Conservation (phyloP, 2,888 invertebrate species). For the Geotrupes spiniger region DNA sequence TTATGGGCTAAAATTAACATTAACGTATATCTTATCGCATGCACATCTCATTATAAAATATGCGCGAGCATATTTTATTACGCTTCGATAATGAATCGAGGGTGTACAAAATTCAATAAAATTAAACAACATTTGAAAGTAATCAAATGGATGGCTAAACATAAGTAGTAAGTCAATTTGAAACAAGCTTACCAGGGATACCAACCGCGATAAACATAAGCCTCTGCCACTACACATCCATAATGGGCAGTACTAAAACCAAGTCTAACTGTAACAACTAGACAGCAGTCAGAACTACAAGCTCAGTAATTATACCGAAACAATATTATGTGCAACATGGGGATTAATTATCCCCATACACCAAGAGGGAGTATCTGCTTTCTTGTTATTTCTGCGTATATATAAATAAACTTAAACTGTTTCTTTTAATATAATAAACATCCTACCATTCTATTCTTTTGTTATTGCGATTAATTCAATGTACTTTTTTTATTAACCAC, state of each 20-base stretch:
- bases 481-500: no score
- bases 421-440: slow-evolving; percentile 15
- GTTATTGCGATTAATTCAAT: no score
- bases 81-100: slow-evolving; percentile 5
- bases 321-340: slow-evolving; percentile 50
- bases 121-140: slow-evolving; percentile 24
- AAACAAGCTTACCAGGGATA: slow-evolving; percentile 26
- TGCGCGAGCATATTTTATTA: slow-evolving; percentile 1
- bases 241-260: slow-evolving; percentile 35
- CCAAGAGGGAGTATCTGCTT: slow-evolving; percentile 40
- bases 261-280: slow-evolving; percentile 37
- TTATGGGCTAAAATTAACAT: slow-evolving; percentile 5
- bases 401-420: slow-evolving; percentile 15
- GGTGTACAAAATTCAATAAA: slow-evolving; percentile 8
- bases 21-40: slow-evolving; percentile 2
- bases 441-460: slow-evolving; percentile 4
- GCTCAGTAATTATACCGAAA: slow-evolving; percentile 51
- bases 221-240: slow-evolving; percentile 30
- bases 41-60: slow-evolving; percentile 2
- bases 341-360: slow-evolving; percentile 51
- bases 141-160: slow-evolving; percentile 25
- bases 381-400: slow-evolving; percentile 25
- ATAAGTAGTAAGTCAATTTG: slow-evolving; percentile 26
- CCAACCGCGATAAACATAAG: slow-evolving; percentile 29
- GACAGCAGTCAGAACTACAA: slow-evolving; percentile 46